These are phyloP conservation scores for Chelon labrosus DNA, from an alignment of 2,797 vertebrate species.

Conservation along the genomic window DNA sequence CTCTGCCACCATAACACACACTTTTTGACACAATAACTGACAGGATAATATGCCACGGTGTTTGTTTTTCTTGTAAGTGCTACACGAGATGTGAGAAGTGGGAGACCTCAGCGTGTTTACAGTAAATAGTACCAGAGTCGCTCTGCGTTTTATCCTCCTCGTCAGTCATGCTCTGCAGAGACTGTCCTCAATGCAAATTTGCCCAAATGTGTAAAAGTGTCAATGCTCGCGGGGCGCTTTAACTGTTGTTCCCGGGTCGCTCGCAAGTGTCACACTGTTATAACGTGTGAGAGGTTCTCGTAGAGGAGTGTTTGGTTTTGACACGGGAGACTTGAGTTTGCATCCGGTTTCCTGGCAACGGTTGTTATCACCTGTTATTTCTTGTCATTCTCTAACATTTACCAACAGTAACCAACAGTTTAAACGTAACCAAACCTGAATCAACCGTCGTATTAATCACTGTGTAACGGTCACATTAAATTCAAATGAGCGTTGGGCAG, in stretches of 20 bases:
- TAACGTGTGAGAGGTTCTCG: too few species aligned
- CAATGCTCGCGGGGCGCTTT: too few species aligned
- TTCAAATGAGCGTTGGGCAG: not conserved
- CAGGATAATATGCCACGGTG: conserved; percentile 12
- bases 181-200: too few species aligned
- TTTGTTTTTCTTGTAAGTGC: conserved; percentile 26
- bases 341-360: not conserved
- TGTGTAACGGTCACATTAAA: not conserved
- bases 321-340: not conserved
- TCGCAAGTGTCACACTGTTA: too few species aligned
- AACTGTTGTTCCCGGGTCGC: too few species aligned
- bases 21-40: conserved; percentile 9
- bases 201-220: too few species aligned
- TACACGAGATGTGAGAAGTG: conserved; percentile 6
- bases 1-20: conserved; percentile 1
- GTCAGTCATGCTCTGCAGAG: not conserved
- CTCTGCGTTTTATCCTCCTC: not conserved
- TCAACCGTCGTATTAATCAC: not conserved
- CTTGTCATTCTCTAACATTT: not conserved
- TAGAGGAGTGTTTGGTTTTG: not conserved
- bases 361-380: not conserved
- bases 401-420: not conserved
- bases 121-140: conserved; percentile 19
- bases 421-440: not conserved
- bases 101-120: conserved; percentile 18